These are phyloP conservation scores for Panthera leo DNA, from an alignment of 2,113 vertebrate species.

Conservation along the genomic window DNA sequence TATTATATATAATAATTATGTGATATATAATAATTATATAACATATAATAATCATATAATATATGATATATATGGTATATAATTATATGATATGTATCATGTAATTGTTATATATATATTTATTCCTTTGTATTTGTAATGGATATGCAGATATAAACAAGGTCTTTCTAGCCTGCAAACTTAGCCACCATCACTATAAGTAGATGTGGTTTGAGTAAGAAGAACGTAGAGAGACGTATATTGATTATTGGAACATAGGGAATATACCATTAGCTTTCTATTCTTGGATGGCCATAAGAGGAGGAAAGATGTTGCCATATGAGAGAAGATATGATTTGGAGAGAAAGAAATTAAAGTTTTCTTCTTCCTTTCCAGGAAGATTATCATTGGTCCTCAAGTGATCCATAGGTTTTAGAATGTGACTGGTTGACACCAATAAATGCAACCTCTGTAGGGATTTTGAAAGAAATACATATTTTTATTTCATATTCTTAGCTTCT, in stretches of 20 bases:
- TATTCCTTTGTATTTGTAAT: conserved; percentile 2
- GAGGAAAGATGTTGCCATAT: neutral
- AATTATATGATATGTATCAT: neutral
- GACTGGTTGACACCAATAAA: conserved; percentile 38
- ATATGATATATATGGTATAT: neutral
- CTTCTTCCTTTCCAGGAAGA: neutral
- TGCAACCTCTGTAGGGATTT: neutral
- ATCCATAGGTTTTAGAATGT: conserved; percentile 28
- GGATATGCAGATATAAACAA: neutral
- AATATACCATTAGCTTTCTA: neutral
- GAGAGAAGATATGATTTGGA: conserved; percentile 7
- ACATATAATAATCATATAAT: neutral
- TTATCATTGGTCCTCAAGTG: neutral
- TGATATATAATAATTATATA: neutral
- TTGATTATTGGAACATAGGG: neutral
- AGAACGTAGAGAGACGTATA: neutral
- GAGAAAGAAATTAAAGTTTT: conserved; percentile 40
- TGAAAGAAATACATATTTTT: conserved; percentile 48
- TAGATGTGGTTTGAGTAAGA: neutral
- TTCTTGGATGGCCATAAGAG: neutral
- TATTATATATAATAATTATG: neutral
- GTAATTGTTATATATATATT: neutral
- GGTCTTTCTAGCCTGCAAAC: neutral
- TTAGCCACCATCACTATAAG: neutral
- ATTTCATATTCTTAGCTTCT: conserved; percentile 24